Base-by-base conservation (phyloP, 2,113 vertebrate species). In the Zosterops hypoxanthus region DNA sequence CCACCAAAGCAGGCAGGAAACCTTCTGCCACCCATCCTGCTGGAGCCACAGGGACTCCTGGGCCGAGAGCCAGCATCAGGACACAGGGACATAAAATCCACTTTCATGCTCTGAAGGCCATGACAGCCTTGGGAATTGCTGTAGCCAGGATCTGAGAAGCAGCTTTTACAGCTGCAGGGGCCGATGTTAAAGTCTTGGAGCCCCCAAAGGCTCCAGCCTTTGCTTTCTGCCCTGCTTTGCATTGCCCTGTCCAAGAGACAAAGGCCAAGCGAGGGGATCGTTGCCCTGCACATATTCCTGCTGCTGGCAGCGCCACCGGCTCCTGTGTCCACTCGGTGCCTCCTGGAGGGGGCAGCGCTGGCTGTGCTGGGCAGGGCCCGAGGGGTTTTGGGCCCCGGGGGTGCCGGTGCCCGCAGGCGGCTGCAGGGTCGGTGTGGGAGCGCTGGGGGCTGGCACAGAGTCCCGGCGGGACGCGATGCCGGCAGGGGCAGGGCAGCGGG, bases 1-100 rank as follows among this genome's bases (percentile, higher is more conserved):
- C 22, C 78, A 42, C 34, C 79, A 50, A 23, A 59, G 79, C 53
- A 39, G 28, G 39, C 50, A 70, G 29, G 20, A 50, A 60, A n/a
- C 24, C 50, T 60, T 12, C 55, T 42, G 55, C 55, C 44, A 23
- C 44, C 46, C 42, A 8, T 57, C 25, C 52, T 68, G 78, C 41
- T 25, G 26, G 4, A 52, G 75, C 76, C 42, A 33, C 8, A 4
- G 28, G 15, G 5, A 70, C 8, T 34, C 31, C 36, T 52, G 46
- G 6, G 20, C 36, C 0, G 0, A 26, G 24, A 20, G 31, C 24
- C 0, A 1, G 3, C 42, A 49, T 19, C 31, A 25, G 25, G 25
- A 25, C 28, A 10, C 56, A 29, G 20, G 24, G 7, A 29, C 8
- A 39, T 9, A 29, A 29, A 70, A 42, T 15, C 24, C 36, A 10